These are phyloP conservation scores for Clarias batrachus DNA, from an alignment of 2,113 vertebrate genomes.

Conservation along the genomic window DNA sequence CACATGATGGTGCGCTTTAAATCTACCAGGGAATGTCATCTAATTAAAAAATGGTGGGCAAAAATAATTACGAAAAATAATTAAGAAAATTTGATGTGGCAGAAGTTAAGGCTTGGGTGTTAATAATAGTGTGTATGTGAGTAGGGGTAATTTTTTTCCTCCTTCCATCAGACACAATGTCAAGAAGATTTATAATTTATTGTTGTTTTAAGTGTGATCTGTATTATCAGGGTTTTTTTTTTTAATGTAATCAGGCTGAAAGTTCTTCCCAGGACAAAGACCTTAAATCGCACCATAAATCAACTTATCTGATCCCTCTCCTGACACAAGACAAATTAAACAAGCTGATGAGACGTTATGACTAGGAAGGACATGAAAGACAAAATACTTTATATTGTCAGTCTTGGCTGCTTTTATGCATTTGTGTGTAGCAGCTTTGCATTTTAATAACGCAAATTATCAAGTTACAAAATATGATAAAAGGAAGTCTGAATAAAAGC, in stretches of 20 bases:
- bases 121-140: neutral
- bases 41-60: constrained; percentile 59
- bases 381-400: neutral
- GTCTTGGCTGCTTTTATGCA: neutral
- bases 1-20: constrained; percentile 46
- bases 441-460: neutral
- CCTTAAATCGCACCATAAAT: constrained; percentile 33
- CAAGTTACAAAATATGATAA: neutral
- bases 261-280: constrained; percentile 13
- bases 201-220: constrained; percentile 30
- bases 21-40: constrained; percentile 53
- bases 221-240: constrained; percentile 27
- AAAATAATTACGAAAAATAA: constrained; percentile 49
- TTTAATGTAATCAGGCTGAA: constrained; percentile 46
- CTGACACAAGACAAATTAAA: constrained; percentile 23
- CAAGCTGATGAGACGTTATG: constrained; percentile 16
- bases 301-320: constrained; percentile 19
- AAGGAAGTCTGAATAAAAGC: neutral
- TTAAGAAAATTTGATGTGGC: constrained; percentile 45
- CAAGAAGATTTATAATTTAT: constrained; percentile 47
- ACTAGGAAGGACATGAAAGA: constrained; percentile 1
- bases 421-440: neutral
- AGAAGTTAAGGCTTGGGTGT: constrained; percentile 36
- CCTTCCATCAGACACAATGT: constrained; percentile 8
- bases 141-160: neutral